phyloP scores from a whole-genome alignment of 2,888 invertebrate species.

The Harpagoxenus sublaevis region DNA sequence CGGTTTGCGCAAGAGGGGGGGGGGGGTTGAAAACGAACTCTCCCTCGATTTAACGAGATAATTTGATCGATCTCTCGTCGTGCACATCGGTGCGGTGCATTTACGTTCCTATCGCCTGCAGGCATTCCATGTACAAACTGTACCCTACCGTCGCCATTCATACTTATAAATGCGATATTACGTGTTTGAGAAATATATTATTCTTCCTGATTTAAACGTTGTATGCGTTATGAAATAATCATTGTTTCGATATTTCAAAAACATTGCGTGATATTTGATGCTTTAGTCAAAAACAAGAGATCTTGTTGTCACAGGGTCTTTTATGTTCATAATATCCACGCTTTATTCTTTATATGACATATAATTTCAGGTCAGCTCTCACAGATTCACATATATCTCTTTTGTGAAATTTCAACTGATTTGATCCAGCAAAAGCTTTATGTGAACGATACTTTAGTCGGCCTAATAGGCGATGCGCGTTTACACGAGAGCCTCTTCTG shows the following conservation, averaged over 20 bases:
- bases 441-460: slow-evolving; percentile 28
- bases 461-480: slow-evolving; percentile 24
- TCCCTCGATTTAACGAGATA: slow-evolving; percentile 65
- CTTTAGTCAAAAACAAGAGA: background rate
- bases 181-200: slow-evolving; percentile 2
- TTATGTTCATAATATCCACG: background rate
- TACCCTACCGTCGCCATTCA: background rate
- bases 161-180: slow-evolving; percentile 24
- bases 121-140: slow-evolving; percentile 17
- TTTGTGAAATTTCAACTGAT: background rate
- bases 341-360: background rate
- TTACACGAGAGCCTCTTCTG: slow-evolving; percentile 42
- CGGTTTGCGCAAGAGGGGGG: slow-evolving; percentile 8
- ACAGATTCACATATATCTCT: background rate
- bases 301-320: background rate
- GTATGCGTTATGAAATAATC: background rate
- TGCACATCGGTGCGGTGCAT: slow-evolving; percentile 40
- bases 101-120: slow-evolving; percentile 47
- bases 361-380: background rate
- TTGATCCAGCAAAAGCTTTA: background rate
- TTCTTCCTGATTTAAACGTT: background rate
- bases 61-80: slow-evolving; percentile 57
- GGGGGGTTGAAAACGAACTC: slow-evolving; percentile 33
- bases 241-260: background rate
- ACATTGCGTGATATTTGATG: background rate